These are phyloP conservation scores for Apogon hyalosoma DNA, from an alignment of 2,797 vertebrate genomes.

Conservation along the genomic window DNA sequence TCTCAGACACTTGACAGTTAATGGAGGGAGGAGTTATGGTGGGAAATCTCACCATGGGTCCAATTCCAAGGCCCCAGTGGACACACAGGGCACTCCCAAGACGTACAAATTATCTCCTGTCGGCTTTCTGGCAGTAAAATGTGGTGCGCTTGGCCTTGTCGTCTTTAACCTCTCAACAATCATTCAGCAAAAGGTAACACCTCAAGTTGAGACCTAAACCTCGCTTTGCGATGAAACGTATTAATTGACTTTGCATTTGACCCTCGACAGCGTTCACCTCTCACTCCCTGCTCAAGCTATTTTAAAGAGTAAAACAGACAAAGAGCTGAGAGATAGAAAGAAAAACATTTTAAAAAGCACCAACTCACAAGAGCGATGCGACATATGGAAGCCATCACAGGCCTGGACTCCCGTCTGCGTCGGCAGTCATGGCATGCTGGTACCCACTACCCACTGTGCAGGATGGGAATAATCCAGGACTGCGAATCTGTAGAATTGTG, in stretches of 20 bases:
- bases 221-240: slow-evolving; percentile 47
- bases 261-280: slow-evolving; percentile 44
- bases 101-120: slow-evolving; percentile 73
- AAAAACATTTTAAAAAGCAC: slow-evolving; percentile 62
- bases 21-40: slow-evolving; percentile 76
- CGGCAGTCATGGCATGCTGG: slow-evolving; percentile 76
- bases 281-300: slow-evolving; percentile 41
- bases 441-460: slow-evolving; percentile 76
- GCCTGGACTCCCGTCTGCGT: slow-evolving; percentile 81
- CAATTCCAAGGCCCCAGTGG: slow-evolving; percentile 59
- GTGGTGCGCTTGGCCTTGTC: slow-evolving; percentile 55
- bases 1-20: slow-evolving; percentile 69
- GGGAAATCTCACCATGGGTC: slow-evolving; percentile 75
- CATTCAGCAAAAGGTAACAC: slow-evolving; percentile 46
- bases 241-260: slow-evolving; percentile 67
- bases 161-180: slow-evolving; percentile 69
- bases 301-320: slow-evolving; percentile 74
- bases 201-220: slow-evolving; percentile 47
- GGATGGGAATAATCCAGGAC: slow-evolving; percentile 81
- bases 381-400: slow-evolving; percentile 86
- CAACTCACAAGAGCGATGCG: slow-evolving; percentile 61
- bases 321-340: slow-evolving; percentile 77
- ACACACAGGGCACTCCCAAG: slow-evolving; percentile 52
- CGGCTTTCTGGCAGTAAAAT: slow-evolving; percentile 66
- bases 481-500: slow-evolving; percentile 76